Percentiles rank a stretch among this genome's conserved stretches.
These are phyloP conservation scores for Hydropsyche betteni DNA, from an alignment of 2,888 invertebrate species.

Conservation along the genomic window DNA sequence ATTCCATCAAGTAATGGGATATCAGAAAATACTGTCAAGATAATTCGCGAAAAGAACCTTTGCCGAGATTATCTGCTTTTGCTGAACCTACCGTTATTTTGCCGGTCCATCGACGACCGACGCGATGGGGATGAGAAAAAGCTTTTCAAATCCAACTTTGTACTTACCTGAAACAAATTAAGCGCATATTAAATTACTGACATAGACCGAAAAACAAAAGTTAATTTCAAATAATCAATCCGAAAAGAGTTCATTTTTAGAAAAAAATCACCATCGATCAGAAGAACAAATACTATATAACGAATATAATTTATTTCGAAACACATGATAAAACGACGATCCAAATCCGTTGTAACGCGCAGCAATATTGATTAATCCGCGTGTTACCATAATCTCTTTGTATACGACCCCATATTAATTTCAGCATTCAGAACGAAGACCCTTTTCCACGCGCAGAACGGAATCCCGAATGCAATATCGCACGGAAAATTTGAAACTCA, in stretches of 20 bases:
- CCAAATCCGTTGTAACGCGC: not conserved
- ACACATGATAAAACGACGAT: too few species aligned
- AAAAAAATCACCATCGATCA: too few species aligned
- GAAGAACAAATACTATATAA: too few species aligned
- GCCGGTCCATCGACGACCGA: constrained; percentile 2
- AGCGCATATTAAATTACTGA: not conserved
- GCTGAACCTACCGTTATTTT: not conserved
- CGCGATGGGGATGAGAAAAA: not conserved
- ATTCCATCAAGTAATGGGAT: constrained; percentile 32
- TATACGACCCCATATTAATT: constrained; percentile 20
- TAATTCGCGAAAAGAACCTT: constrained; percentile 22
- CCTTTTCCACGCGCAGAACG: constrained; percentile 7
- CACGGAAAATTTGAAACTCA: not conserved
- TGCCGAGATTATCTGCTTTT: constrained; percentile 14
- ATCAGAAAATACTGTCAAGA: constrained; percentile 22
- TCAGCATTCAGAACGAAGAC: not conserved
- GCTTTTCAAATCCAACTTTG: constrained; percentile 13
- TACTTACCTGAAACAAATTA: constrained; percentile 31
- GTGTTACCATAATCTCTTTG: constrained; percentile 13
- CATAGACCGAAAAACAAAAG: too few species aligned
- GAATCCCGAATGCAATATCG: not conserved
- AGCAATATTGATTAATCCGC: constrained; percentile 9
- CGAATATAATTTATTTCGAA: too few species aligned
- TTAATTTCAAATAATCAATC: too few species aligned
- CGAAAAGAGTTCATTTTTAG: too few species aligned